Evolutionary conservation across 2,888 invertebrate species (phyloP), one percentile per base, ranked within the genome.

Genomic region (Anorthoa munda): DNA sequence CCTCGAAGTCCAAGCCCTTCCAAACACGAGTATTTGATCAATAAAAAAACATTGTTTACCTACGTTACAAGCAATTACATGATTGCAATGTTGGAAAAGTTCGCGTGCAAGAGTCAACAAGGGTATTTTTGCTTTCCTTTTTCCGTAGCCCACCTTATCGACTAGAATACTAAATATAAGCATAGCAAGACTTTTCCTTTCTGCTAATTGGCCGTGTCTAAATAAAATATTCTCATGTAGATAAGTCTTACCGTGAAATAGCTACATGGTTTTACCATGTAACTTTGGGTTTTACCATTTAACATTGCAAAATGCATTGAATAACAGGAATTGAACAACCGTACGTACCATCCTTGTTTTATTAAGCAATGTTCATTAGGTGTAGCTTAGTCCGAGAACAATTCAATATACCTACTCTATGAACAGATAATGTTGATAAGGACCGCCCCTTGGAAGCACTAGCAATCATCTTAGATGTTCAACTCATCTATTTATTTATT

Each of bases 81-180:
- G 48, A 60, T 77, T 81, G 17, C 53, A 59, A 76, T 66, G 51
- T 64, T 66, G 51, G 9, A 46, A 71, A 67, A 48, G 56, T 53
- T 71, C 45, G 46, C 72, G 59, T 65, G 60, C 66, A 26, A 58
- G 2, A 56, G n/a, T 72, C 64, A 48, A 60, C 48, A 56, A 26
- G 26, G 23, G 12, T 4, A 48, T 72, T 70, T 61, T 75, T 48
- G 21, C 23, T 76, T 72, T 50, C 9, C 13, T 23, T 66, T 60
- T 79, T 55, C 50, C 58, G 15, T 46, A 26, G 53, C 13, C 23
- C 21, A 18, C n/a, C 26, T 81, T 77, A 65, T 77, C 72, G 59
- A 60, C 15, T 55, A 68, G 18, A 56, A 69, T 65, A 21, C 53
- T 50, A 31, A 50, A 81, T 76, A 81, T 76, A 79, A 79, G 58